Evolutionary conservation across 2,888 invertebrate species (phyloP).

Genomic region (Mesodorylaimus sp.): DNA sequence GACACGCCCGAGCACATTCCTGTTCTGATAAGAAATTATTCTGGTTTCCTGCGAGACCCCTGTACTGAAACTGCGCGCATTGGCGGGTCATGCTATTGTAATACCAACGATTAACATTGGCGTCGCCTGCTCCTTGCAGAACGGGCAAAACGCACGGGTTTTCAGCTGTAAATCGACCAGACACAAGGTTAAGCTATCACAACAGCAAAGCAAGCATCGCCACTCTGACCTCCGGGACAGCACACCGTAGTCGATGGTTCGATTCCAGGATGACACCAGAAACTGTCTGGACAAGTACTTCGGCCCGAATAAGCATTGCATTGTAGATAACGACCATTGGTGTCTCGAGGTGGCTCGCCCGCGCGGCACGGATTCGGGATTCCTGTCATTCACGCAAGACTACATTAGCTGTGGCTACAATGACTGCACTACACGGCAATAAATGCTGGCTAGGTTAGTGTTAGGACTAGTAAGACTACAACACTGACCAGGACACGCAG

Average conservation of each 20-base stretch:
- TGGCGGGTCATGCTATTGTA: conserved; percentile 15
- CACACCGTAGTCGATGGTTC: conserved; percentile 24
- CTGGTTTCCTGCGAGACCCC: conserved; percentile 13
- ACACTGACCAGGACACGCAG: background rate
- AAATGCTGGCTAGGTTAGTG: too few species aligned
- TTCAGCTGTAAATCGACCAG: conserved; percentile 4
- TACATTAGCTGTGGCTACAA: too few species aligned
- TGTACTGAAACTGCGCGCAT: conserved; percentile 18
- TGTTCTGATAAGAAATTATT: conserved; percentile 12
- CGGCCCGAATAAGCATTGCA: background rate
- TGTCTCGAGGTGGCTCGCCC: conserved; percentile 7
- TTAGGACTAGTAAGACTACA: too few species aligned
- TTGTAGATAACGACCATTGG: background rate
- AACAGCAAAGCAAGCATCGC: background rate
- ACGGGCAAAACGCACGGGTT: conserved; percentile 12
- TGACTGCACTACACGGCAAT: too few species aligned
- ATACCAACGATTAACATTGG: conserved; percentile 17
- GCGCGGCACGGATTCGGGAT: background rate
- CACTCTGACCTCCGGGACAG: conserved; percentile 22
- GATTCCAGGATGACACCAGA: conserved; percentile 12
- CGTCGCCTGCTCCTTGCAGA: conserved; percentile 18
- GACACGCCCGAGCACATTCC: conserved; percentile 10
- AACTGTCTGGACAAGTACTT: conserved; percentile 9
- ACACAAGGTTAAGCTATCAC: background rate
- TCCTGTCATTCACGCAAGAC: too few species aligned